Conservation (phyloP, 1,140 invertebrate species). For the Drosophila miranda region DNA sequence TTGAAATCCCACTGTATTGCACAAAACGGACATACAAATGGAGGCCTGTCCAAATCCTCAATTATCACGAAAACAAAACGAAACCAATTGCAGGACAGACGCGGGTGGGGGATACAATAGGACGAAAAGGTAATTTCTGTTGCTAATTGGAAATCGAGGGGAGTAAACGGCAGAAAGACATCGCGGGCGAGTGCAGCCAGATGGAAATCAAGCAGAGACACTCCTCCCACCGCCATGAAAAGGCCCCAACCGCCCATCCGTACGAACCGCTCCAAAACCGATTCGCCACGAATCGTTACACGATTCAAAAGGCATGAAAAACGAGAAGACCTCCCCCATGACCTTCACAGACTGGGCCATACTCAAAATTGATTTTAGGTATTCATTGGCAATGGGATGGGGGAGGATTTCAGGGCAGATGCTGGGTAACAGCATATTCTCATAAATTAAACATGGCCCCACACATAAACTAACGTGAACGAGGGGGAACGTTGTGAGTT, state of each 20-base stretch:
- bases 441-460: constrained; percentile 75
- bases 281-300: constrained; percentile 30
- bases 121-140: constrained; percentile 73
- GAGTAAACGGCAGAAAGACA: constrained; percentile 10
- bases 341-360: constrained; percentile 40
- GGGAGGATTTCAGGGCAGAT: constrained; percentile 3
- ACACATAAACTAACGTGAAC: constrained; percentile 76
- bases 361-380: constrained; percentile 70
- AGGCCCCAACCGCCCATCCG: neutral
- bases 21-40: constrained; percentile 59
- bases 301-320: constrained; percentile 27
- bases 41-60: constrained; percentile 72
- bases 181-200: neutral
- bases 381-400: constrained; percentile 58
- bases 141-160: constrained; percentile 77
- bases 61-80: constrained; percentile 58
- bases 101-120: constrained; percentile 14
- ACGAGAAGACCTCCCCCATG: constrained; percentile 16
- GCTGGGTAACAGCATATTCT: constrained; percentile 36
- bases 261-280: constrained; percentile 6
- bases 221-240: constrained; percentile 1
- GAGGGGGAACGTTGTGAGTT: no score
- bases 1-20: constrained; percentile 8
- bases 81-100: constrained; percentile 9
- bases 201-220: constrained; percentile 18